phyloP scores from a whole-genome alignment of 2,888 invertebrate genomes.

The Drosophila colorata region DNA sequence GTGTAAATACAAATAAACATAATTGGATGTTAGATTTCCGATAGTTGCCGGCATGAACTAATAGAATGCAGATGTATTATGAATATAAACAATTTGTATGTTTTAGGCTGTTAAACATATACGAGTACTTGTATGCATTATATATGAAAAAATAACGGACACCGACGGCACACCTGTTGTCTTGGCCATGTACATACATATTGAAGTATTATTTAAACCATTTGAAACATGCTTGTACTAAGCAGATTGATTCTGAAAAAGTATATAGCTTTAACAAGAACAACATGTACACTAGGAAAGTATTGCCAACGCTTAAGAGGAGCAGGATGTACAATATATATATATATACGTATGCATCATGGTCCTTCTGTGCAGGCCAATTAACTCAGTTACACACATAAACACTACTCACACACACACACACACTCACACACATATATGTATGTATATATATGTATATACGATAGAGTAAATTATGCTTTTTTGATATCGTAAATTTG shows the following conservation, averaged over 20 bases:
- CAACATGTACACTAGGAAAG: constrained; percentile 40
- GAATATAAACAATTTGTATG: constrained; percentile 42
- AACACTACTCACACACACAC: constrained; percentile 8
- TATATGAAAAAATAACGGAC: constrained; percentile 17
- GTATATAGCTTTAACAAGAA: constrained; percentile 27
- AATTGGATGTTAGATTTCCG: constrained; percentile 45
- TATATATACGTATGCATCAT: neutral
- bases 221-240: constrained; percentile 22
- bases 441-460: constrained; percentile 62
- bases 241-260: constrained; percentile 24
- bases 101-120: constrained; percentile 52
- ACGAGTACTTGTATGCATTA: constrained; percentile 31
- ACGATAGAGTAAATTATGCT: constrained; percentile 58
- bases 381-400: constrained; percentile 28
- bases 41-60: constrained; percentile 33
- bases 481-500: constrained; percentile 42
- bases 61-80: constrained; percentile 40
- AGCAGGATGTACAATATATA: neutral
- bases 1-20: constrained; percentile 54
- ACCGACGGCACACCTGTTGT: constrained; percentile 31
- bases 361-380: constrained; percentile 40
- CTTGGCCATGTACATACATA: constrained; percentile 71
- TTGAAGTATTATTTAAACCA: constrained; percentile 74
- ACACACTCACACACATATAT: constrained; percentile 28
- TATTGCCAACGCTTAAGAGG: constrained; percentile 34